These are phyloP conservation scores for Thripadectes ignobilis DNA, from an alignment of 2,797 vertebrate species.

Conservation along the genomic window DNA sequence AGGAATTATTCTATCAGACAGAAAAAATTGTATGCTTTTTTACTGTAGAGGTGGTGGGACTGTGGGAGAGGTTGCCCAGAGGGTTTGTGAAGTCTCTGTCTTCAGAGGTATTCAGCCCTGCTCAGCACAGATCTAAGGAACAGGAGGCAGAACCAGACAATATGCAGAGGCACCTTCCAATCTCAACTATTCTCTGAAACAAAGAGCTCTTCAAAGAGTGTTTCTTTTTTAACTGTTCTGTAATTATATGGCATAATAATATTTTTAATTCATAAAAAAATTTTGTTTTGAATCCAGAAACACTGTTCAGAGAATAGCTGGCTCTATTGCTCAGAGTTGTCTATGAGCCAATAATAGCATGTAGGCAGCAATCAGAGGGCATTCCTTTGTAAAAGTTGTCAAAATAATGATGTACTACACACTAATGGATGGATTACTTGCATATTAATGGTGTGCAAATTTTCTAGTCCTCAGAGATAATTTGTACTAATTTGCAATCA, in stretches of 20 bases:
- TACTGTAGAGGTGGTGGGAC: neutral
- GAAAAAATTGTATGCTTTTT: neutral
- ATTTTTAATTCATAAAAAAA: neutral
- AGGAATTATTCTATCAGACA: neutral
- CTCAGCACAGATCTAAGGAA: neutral
- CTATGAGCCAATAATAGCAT: neutral
- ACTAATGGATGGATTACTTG: neutral
- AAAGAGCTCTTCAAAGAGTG: neutral
- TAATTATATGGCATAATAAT: neutral
- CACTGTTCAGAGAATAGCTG: neutral
- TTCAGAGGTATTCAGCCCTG: neutral
- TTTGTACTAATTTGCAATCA: conserved; percentile 22
- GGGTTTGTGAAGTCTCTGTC: neutral
- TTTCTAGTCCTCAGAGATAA: neutral
- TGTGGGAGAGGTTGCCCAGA: neutral
- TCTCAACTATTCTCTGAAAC: neutral
- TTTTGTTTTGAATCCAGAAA: neutral
- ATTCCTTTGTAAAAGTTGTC: conserved; percentile 13
- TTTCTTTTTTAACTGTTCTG: neutral
- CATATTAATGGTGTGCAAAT: conserved; percentile 17
- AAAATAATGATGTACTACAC: neutral
- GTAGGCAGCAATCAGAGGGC: neutral
- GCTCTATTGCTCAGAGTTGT: neutral
- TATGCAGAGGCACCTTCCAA: neutral
- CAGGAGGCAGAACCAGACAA: neutral